These are phyloP conservation scores for Lates japonicus DNA, from an alignment of 2,797 vertebrate genomes.

Conservation along the genomic window DNA sequence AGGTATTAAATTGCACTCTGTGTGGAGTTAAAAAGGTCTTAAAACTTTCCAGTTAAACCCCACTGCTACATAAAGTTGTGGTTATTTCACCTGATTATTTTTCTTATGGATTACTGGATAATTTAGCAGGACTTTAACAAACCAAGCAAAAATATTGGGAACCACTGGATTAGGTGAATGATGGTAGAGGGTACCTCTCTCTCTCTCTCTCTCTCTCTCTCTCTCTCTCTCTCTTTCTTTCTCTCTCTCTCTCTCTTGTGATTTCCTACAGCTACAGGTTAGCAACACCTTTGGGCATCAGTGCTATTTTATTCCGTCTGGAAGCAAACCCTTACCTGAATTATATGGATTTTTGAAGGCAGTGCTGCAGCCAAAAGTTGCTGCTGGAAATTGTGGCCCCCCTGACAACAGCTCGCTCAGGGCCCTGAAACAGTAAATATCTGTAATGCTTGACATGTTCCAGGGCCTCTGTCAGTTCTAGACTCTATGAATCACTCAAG, in stretches of 20 bases:
- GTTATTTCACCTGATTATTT: background rate
- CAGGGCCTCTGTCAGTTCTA: conserved; percentile 21
- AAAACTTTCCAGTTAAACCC: background rate
- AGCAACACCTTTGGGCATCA: background rate
- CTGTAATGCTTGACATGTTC: conserved; percentile 53
- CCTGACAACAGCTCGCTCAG: conserved; percentile 32
- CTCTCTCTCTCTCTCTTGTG: background rate
- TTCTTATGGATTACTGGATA: background rate
- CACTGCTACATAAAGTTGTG: background rate
- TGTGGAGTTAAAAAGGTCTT: background rate
- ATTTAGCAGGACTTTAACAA: conserved; percentile 3
- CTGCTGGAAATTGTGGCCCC: conserved; percentile 11
- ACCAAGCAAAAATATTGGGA: background rate
- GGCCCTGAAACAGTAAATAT: conserved; percentile 58
- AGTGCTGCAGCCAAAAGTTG: conserved; percentile 12
- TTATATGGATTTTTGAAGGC: conserved; percentile 37
- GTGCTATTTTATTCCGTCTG: conserved; percentile 29
- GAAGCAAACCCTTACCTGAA: conserved; percentile 22
- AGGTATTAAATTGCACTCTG: background rate
- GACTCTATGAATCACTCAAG: conserved; percentile 50
- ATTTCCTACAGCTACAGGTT: conserved; percentile 7
- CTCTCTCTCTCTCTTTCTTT: background rate
- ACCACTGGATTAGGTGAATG: conserved; percentile 18
- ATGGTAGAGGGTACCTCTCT: background rate
- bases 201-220: background rate